phyloP scores from a whole-genome alignment of 2,797 vertebrate species.

The Podarcis lilfordi region DNA sequence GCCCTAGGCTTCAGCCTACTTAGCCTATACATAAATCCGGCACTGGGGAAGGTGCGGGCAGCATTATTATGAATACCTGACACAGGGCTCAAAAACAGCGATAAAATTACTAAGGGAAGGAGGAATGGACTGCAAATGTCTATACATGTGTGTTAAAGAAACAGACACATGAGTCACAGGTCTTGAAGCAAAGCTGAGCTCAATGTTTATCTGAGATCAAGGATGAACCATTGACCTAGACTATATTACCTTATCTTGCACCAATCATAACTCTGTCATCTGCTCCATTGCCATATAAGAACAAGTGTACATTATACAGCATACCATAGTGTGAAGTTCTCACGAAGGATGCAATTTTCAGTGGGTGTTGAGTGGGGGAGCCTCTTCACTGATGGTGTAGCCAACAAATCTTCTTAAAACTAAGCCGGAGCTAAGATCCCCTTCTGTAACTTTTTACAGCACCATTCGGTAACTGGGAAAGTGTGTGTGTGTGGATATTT shows the following conservation, averaged over 20 bases:
- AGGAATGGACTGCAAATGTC: background rate
- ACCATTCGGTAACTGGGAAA: background rate
- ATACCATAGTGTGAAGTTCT: background rate
- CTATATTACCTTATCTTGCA: background rate
- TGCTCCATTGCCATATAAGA: background rate
- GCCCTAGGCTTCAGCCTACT: no score
- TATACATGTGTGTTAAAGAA: background rate
- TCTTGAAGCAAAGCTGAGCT: background rate
- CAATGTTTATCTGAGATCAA: background rate
- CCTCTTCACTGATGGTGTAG: no score
- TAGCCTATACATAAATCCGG: no score
- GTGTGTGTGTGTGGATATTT: background rate
- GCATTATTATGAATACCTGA: conserved; percentile 1
- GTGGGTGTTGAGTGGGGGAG: no score
- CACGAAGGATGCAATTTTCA: background rate
- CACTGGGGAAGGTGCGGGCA: background rate
- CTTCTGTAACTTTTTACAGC: background rate
- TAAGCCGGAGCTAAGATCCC: background rate
- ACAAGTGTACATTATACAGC: background rate
- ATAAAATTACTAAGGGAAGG: conserved; percentile 8
- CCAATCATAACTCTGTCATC: background rate
- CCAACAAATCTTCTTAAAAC: background rate
- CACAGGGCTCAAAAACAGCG: background rate
- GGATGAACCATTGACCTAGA: background rate
- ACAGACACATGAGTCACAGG: background rate